A percentile compares a stretch with the other conserved stretches of the same genome.
These are phyloP conservation scores for Andrena dorsata DNA, from an alignment of 2,888 invertebrate genomes.

Conservation along the genomic window DNA sequence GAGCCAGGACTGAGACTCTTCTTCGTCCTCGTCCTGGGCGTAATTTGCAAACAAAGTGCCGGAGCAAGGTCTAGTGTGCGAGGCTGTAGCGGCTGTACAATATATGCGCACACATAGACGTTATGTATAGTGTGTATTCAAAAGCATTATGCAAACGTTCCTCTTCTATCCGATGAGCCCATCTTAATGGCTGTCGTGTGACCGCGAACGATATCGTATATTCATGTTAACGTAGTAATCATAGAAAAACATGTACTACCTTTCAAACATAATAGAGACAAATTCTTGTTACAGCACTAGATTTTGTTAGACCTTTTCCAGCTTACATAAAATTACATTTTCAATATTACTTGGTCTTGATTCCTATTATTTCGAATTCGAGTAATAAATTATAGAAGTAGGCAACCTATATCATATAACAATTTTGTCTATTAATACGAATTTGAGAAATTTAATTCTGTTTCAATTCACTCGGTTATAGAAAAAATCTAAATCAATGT, in stretches of 20 bases:
- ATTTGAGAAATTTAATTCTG: too few species aligned
- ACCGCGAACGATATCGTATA: slow-evolving; percentile 38
- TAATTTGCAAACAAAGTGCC: slow-evolving; percentile 84
- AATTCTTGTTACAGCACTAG: background rate
- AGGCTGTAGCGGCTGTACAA: slow-evolving; percentile 49
- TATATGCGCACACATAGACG: slow-evolving; percentile 53
- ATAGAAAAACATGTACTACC: background rate
- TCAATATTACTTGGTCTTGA: background rate
- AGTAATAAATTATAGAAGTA: too few species aligned
- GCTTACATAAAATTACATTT: too few species aligned
- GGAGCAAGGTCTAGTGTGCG: slow-evolving; percentile 68
- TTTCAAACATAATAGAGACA: background rate
- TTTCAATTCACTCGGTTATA: too few species aligned
- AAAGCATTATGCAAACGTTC: slow-evolving; percentile 81
- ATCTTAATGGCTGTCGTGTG: slow-evolving; percentile 38
- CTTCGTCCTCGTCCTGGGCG: slow-evolving; percentile 78
- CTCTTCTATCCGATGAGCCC: slow-evolving; percentile 45
- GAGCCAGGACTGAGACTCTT: slow-evolving; percentile 71
- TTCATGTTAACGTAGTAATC: slow-evolving; percentile 29
- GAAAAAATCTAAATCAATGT: too few species aligned
- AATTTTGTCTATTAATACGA: too few species aligned
- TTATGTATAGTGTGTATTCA: slow-evolving; percentile 68
- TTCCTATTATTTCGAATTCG: background rate
- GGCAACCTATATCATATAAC: too few species aligned
- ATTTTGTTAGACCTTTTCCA: too few species aligned